phyloP scores from a whole-genome alignment of 1,140 invertebrate genomes.

The Hirudo medicinalis region DNA sequence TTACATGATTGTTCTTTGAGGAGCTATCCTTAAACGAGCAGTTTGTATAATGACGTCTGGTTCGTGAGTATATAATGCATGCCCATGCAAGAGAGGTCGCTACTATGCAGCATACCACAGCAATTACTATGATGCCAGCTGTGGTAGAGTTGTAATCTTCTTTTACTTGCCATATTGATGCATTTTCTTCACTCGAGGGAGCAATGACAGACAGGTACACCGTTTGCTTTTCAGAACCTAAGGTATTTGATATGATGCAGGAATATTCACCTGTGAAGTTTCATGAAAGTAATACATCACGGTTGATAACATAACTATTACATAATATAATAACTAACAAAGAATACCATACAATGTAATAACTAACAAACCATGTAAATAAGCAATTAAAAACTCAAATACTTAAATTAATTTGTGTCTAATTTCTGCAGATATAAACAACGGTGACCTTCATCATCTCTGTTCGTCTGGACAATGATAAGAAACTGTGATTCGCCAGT shows the following conservation, averaged over 20 bases:
- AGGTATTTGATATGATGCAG: conserved; percentile 71
- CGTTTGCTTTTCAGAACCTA: conserved; percentile 52
- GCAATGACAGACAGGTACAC: conserved; percentile 41
- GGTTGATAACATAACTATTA: too few relatives aligned
- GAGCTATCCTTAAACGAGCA: too few relatives aligned
- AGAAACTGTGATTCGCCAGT: conserved; percentile 70
- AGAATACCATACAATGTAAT: too few relatives aligned
- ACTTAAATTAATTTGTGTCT: too few relatives aligned
- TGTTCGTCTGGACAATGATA: conserved; percentile 64
- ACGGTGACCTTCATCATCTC: conserved; percentile 47
- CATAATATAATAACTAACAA: too few relatives aligned
- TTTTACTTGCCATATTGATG: conserved; percentile 44
- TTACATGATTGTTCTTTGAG: too few relatives aligned
- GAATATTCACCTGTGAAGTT: conserved; percentile 58
- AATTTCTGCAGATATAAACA: too few relatives aligned
- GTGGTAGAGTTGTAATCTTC: conserved; percentile 43
- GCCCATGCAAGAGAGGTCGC: conserved; percentile 80
- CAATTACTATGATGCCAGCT: conserved; percentile 70
- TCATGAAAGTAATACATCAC: too few relatives aligned
- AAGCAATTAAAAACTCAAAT: too few relatives aligned
- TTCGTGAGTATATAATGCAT: conserved; percentile 60
- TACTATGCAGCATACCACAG: conserved; percentile 74
- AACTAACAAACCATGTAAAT: too few relatives aligned
- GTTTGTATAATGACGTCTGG: conserved; percentile 46
- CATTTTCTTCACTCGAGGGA: conserved; percentile 28